phyloP scores from a whole-genome alignment of 2,888 invertebrate species.

The Pachycephus smyrnensis region DNA sequence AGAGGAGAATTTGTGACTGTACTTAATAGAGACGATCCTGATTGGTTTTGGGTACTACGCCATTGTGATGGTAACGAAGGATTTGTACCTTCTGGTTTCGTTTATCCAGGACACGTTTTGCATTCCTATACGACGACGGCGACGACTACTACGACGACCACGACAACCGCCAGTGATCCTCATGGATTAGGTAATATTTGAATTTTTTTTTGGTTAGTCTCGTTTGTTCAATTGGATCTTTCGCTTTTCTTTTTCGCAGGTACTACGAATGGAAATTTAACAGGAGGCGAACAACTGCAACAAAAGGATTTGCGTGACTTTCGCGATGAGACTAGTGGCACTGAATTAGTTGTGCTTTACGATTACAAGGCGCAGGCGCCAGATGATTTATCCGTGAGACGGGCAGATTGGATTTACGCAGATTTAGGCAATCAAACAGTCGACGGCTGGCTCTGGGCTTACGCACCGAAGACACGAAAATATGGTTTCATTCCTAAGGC shows the following conservation, averaged over 20 bases:
- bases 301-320: conserved; percentile 62
- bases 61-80: conserved; percentile 92
- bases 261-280: conserved; percentile 52
- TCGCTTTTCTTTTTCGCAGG: conserved; percentile 33
- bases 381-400: conserved; percentile 88
- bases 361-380: conserved; percentile 97
- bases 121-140: conserved; percentile 62
- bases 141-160: conserved; percentile 56
- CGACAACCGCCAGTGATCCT: conserved; percentile 51
- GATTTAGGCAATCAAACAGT: conserved; percentile 93
- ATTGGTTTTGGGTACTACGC: conserved; percentile 97
- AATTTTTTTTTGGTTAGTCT: not conserved
- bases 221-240: not conserved
- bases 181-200: conserved; percentile 54
- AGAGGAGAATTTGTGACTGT: conserved; percentile 97
- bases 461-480: conserved; percentile 91
- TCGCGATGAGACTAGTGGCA: conserved; percentile 72
- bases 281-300: conserved; percentile 48
- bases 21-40: conserved; percentile 92
- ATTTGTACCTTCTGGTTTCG: conserved; percentile 94
- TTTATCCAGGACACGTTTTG: conserved; percentile 79
- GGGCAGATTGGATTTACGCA: conserved; percentile 96
- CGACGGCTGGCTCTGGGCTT: conserved; percentile 95
- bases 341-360: conserved; percentile 93
- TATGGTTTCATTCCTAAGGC: conserved; percentile 97